Percentiles rank a stretch among this genome's conserved stretches.
Evolutionary conservation across 1,140 invertebrate species (phyloP).

Genomic region (Cyrtorhinus lividipennis): DNA sequence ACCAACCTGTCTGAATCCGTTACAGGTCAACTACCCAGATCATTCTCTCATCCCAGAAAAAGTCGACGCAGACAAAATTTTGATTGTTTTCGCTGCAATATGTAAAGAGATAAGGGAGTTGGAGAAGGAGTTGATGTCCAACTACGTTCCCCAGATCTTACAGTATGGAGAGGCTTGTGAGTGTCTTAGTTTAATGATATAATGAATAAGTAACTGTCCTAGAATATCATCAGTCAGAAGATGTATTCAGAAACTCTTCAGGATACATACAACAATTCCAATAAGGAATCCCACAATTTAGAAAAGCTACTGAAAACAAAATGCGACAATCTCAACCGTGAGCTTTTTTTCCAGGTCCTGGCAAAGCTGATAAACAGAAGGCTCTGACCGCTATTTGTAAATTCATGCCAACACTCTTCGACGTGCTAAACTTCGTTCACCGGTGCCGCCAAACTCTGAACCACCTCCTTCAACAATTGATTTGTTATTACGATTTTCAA

Average conservation of each 20-base stretch:
- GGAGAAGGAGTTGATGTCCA: conserved; percentile 47
- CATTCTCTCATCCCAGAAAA: conserved; percentile 33
- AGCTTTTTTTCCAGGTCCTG: conserved; percentile 1
- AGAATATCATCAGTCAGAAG: no score
- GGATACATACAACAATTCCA: no score
- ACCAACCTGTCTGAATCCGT: background rate
- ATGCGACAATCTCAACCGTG: no score
- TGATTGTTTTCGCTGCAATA: conserved; percentile 62
- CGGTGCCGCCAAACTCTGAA: conserved; percentile 50
- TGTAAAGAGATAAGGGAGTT: conserved; percentile 59
- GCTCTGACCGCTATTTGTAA: conserved; percentile 23
- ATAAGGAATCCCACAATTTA: no score
- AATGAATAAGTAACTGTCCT: background rate
- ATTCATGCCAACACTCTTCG: conserved; percentile 41
- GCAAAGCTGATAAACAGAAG: background rate
- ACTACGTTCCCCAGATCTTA: conserved; percentile 44
- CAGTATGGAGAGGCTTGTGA: conserved; percentile 43
- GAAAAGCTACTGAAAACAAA: no score
- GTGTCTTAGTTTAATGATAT: conserved; percentile 15
- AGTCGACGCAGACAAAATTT: conserved; percentile 62
- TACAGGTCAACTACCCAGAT: conserved; percentile 9
- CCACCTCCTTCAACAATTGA: conserved; percentile 35
- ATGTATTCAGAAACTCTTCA: no score
- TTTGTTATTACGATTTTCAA: background rate
- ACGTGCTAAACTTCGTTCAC: conserved; percentile 46